phyloP scores from a whole-genome alignment of 2,797 vertebrate species.

The Moxostoma hubbsi region DNA sequence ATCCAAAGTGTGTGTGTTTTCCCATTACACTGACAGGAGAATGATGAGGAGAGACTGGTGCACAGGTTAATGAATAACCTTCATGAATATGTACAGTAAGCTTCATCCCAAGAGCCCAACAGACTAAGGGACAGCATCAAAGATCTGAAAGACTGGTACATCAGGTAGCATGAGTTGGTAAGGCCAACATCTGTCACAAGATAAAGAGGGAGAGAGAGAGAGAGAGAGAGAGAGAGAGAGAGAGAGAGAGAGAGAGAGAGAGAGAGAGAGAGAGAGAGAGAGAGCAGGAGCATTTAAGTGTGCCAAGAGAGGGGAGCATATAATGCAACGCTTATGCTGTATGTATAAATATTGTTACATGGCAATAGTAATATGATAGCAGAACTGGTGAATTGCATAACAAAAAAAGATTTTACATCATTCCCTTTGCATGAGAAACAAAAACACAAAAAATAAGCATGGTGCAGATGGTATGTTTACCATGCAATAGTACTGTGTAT shows the following conservation, averaged over 20 bases:
- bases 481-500: too few relatives aligned
- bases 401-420: too few relatives aligned
- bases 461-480: too few relatives aligned
- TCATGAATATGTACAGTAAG: conserved; percentile 68
- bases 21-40: conserved; percentile 69
- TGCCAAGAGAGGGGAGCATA: not conserved
- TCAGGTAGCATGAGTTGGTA: conserved; percentile 81
- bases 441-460: too few relatives aligned
- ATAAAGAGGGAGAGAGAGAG: not conserved
- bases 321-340: not conserved
- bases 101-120: conserved; percentile 73
- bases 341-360: not conserved
- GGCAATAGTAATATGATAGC: not conserved
- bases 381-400: not conserved
- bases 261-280: not conserved
- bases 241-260: conserved; percentile 23
- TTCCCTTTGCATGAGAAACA: too few relatives aligned
- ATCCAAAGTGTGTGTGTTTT: conserved; percentile 31
- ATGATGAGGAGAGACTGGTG: conserved; percentile 72
- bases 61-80: conserved; percentile 80
- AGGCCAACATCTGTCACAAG: conserved; percentile 58
- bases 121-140: conserved; percentile 73
- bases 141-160: conserved; percentile 75
- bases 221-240: not conserved
- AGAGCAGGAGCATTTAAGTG: not conserved